Conservation (phyloP, 23 tunicate genomes). For the Trididemnum clinides region DNA sequence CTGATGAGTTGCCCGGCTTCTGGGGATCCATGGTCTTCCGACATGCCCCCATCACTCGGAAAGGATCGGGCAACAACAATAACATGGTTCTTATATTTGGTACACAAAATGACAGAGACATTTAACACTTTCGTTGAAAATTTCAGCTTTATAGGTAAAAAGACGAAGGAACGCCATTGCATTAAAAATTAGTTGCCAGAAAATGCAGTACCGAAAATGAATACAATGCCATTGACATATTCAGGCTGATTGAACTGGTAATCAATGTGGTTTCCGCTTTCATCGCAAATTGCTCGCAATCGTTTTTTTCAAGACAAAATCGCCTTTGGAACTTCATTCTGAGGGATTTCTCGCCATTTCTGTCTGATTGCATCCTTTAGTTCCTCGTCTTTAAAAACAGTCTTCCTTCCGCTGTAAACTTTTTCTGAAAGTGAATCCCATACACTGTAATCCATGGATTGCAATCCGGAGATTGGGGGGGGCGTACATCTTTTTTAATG, state of each 20-base stretch:
- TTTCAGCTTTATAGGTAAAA: not conserved
- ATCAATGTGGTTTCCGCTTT: constrained; percentile 3
- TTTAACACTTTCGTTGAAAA: not conserved
- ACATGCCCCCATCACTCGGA: too few species aligned
- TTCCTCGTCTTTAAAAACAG: not conserved
- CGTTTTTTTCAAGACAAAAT: constrained; percentile 15
- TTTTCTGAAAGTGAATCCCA: constrained; percentile 18
- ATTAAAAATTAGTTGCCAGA: not conserved
- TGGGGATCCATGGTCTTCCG: too few species aligned
- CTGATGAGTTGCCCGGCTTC: too few species aligned
- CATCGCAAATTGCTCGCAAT: not conserved
- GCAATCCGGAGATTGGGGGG: not conserved
- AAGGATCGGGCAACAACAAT: too few species aligned
- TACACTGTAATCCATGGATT: not conserved
- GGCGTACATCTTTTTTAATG: not conserved
- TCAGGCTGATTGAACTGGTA: not conserved
- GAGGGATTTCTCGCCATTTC: not conserved
- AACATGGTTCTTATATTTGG: not conserved
- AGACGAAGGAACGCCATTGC: not conserved
- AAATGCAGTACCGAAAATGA: not conserved
- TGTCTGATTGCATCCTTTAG: constrained; percentile 21
- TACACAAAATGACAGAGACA: not conserved
- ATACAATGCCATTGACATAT: not conserved
- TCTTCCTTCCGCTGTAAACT: constrained; percentile 27
- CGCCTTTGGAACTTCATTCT: not conserved